These are phyloP conservation scores for Branchipolynoe longqiensis DNA, from an alignment of 2,888 invertebrate genomes.

Conservation along the genomic window DNA sequence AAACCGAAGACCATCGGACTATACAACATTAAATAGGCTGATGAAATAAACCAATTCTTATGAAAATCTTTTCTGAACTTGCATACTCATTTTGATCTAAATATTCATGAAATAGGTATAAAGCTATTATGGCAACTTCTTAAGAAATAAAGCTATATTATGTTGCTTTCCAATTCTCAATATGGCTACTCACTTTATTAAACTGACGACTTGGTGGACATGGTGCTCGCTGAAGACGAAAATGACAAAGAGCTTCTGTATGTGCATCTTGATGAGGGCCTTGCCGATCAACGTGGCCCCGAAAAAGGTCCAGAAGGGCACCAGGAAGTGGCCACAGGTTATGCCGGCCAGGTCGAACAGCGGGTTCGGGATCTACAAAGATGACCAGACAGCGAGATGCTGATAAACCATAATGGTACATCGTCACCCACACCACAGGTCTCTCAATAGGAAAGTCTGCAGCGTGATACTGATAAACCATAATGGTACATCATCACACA, in stretches of 20 bases:
- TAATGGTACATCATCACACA: no score
- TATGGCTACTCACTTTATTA: slow-evolving; percentile 79
- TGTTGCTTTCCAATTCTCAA: no score
- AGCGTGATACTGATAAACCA: no score
- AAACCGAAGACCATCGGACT: no score
- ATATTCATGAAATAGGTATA: no score
- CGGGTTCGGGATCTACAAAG: slow-evolving; percentile 95
- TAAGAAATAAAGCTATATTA: no score
- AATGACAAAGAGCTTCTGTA: slow-evolving; percentile 85
- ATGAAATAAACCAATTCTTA: not conserved
- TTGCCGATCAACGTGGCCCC: slow-evolving; percentile 99
- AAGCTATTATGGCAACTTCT: not conserved
- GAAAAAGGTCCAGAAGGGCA: slow-evolving; percentile 99
- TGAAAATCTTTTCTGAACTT: not conserved
- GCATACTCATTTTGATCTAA: no score
- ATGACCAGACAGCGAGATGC: no score
- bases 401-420: no score
- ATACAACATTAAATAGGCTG: not conserved
- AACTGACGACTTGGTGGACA: slow-evolving; percentile 85
- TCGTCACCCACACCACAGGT: no score
- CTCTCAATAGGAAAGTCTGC: no score
- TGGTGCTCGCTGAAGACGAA: slow-evolving; percentile 88
- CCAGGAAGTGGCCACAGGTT: slow-evolving; percentile 98
- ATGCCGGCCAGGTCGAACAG: slow-evolving; percentile 99
- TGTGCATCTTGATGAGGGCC: slow-evolving; percentile 98